Evolutionary conservation across 2,797 vertebrate genomes (phyloP), one percentile per base, ranked within the genome.

Genomic region (Bradypodion pumilum): DNA sequence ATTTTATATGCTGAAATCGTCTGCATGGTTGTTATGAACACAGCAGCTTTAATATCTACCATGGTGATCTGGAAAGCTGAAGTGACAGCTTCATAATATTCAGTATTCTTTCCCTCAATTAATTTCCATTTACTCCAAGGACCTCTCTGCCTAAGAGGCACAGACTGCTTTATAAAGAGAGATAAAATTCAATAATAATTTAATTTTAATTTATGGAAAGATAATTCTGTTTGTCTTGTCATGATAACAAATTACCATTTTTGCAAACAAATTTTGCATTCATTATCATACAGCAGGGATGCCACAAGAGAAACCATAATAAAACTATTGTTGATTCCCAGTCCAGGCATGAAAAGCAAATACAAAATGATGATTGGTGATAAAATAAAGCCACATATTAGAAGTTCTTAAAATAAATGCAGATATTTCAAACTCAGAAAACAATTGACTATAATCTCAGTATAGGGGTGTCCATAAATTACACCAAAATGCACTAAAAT

Each of bases 141-240:
- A 85, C 86, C 65, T 81, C 59, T 79, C 63, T 89, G 69, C 73
- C 70, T 81, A 79, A 89, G 46, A 85, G 65, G 73, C 81, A 66
- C 2, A 3, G 10, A 66, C 12, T 0, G 0, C 65, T 82, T 91
- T 88, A 89, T 81, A 87, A 84, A 84, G 90, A 72, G 13, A 89
- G 65, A 90, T 90, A 86, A 85, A 92, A 82, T 19, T 19, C 29
- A 88, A 83, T 89, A 91, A 84, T 83, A 69, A 63, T 66, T 70
- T 88, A 87, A 85, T 40, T 92, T 93, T 92, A 90, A 91, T 89
- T 92, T 91, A 93, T 56, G 62, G 86, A 83, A 80, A 87, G 77
- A 81, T 80, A 85, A 82, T 88, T 89, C 80, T 83, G 82, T 91
- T 91, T 93, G 82, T 56, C 85, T 90, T 86, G 78, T 70, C 52